Base-by-base conservation (phyloP, 2,888 invertebrate species). In the Eupithecia centaureata region DNA sequence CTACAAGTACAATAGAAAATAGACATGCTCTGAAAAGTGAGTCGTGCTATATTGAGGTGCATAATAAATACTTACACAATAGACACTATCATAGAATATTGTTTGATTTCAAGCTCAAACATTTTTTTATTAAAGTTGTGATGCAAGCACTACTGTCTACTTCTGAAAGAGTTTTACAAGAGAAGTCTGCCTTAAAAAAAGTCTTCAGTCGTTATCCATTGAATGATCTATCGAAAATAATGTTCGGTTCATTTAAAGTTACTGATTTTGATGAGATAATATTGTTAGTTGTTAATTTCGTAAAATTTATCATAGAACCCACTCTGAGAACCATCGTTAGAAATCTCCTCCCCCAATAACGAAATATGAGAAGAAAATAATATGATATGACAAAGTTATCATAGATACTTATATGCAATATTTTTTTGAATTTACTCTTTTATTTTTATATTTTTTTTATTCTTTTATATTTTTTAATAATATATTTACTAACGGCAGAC, bases 101-200 rank as follows among this genome's bases (percentile, higher is more conserved):
- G 63, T 63, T 67, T 42, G 57, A 67, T 66, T 71, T 67, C 52
- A 75, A 75, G 73, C 72, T 73, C 61, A 72, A 68, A 68, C 68
- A 69, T 61, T 67, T 68, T 65, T 67, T 57, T 22, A 8, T 18
- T 42, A 72, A 67, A 74, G 32, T 75, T 42, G 79, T 83, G 83
- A 82, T 74, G 79, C 84, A 86, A 85, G 86, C 86, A 83, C 81
- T 82, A 84, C 79, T 64, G 63, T 76, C 83, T 81, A 84, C 79
- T 69, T 73, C 69, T 69, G 63, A 66, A 74, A 70, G 75, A 76
- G 65, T 69, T 71, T 70, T 68, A 76, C 78, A 82, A 81, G 78
- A 66, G 78, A 80, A 82, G 83, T 80, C 82, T 79, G 82, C 80
- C 64, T 67, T 25, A 1, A 15, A 27, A 27, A 5, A 52, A 51